A percentile compares a stretch with the other conserved stretches of the same genome.
phyloP scores from a whole-genome alignment of 2,113 vertebrate species.

The Cercopithecus mona region DNA sequence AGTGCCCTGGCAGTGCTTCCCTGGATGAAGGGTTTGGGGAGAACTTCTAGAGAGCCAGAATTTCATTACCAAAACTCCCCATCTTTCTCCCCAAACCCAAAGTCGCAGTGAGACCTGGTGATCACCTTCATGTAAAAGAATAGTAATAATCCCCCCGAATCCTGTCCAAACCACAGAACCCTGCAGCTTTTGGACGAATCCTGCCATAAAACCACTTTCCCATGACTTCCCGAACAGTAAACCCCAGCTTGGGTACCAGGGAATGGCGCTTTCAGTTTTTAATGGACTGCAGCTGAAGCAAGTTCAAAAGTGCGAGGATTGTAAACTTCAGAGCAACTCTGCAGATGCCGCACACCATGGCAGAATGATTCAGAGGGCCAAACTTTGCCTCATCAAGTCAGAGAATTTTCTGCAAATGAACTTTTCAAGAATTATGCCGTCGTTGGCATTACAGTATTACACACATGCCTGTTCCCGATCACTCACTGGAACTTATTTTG shows the following conservation, averaged over 20 bases:
- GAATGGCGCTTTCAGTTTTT: neutral
- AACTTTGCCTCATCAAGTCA: conserved; percentile 79
- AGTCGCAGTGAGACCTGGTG: neutral
- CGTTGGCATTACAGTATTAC: conserved; percentile 85
- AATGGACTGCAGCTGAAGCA: conserved; percentile 76
- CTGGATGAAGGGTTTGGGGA: neutral
- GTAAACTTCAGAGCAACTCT: conserved; percentile 52
- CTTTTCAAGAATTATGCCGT: conserved; percentile 85
- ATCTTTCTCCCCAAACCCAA: neutral
- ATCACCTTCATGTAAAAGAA: conserved; percentile 43
- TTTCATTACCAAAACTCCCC: neutral
- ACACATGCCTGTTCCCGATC: conserved; percentile 86
- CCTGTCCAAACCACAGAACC: conserved; percentile 46
- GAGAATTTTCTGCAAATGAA: conserved; percentile 85
- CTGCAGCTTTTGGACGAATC: conserved; percentile 50
- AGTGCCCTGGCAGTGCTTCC: neutral
- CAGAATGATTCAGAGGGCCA: conserved; percentile 72
- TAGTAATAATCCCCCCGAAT: neutral
- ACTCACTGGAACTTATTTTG: conserved; percentile 92
- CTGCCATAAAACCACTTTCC: conserved; percentile 75
- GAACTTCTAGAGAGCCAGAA: neutral
- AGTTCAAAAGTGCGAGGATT: conserved; percentile 61
- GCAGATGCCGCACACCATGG: conserved; percentile 60
- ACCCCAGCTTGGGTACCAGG: neutral
- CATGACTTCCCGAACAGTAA: conserved; percentile 66